Evolutionary conservation across 2,888 invertebrate genomes (phyloP), one percentile per base, ranked within the genome.

Genomic region (Yponomeuta malinellus): DNA sequence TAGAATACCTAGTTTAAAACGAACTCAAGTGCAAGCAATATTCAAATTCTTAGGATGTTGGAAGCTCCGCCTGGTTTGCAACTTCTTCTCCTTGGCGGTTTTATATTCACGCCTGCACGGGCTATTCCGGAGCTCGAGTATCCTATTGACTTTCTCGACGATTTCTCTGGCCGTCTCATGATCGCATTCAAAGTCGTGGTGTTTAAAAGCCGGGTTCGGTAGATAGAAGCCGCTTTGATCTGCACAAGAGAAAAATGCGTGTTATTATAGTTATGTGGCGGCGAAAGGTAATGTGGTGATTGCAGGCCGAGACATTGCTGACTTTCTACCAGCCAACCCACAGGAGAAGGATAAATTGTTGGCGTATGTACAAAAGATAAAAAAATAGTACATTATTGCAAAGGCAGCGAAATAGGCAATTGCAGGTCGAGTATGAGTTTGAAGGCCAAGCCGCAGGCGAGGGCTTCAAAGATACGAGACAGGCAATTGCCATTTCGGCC

Each of bases 121-220:
- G 82, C 97, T 97, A 70, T 96, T 95, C 74, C 96, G 93, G 77
- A 98, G 91, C 80, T 97, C 96, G 73, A 98, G 86, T 74, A 98
- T 98, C 73, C 96, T 95, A 85, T 96, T 97, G 12, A 98, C 94
- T 90, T 98, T 98, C 74, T 96, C 95, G 0, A 97, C 96, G 69
- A 98, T 97, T 85, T 97, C 97, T 75, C 95, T 94, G 0, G 97
- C 97, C 1, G 93, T 94, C 4, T 93, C 92, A 68, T 94, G 93
- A 74, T 97, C 97, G 3, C 96, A 94, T 87, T 98, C 98, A 81
- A 98, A 98, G 81, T 97, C 97, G 78, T 97, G 97, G 81, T 96
- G 95, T 83, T 97, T 97, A 85, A 96, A 98, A 70, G 72, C 52
- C 29, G 70, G 23, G 73, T 83, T 88, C 71, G 83, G 82, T 74